phyloP scores from a whole-genome alignment of 1,140 invertebrate species.

The Drosophila pruinosa region DNA sequence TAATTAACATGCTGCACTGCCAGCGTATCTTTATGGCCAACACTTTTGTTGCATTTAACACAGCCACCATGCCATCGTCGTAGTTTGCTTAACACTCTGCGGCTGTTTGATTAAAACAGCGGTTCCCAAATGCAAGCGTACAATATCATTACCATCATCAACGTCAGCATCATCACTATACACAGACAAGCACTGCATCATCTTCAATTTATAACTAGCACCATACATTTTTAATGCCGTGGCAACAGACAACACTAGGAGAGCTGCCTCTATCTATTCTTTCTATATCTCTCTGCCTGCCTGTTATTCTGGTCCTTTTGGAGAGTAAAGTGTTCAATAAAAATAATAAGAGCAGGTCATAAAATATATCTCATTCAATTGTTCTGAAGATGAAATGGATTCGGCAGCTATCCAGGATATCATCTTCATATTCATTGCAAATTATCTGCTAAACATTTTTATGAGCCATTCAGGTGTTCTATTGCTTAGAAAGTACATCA shows the following conservation, averaged over 20 bases:
- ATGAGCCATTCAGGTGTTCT: conserved; percentile 24
- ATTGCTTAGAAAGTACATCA: conserved; percentile 14
- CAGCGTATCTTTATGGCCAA: conserved; percentile 44
- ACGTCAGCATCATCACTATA: conserved; percentile 25
- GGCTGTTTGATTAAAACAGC: conserved; percentile 47
- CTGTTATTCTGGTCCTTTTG: neutral
- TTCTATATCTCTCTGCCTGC: neutral
- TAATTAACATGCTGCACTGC: conserved; percentile 54
- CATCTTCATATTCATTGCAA: conserved; percentile 70
- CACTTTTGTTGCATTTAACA: conserved; percentile 49
- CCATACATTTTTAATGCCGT: conserved; percentile 55
- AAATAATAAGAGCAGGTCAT: conserved; percentile 23
- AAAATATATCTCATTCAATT: conserved; percentile 21
- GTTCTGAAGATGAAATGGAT: neutral
- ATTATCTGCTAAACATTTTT: conserved; percentile 71
- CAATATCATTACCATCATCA: conserved; percentile 15
- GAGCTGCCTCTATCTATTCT: neutral
- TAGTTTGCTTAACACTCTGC: conserved; percentile 24
- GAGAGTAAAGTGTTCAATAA: conserved; percentile 18
- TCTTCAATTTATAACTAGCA: conserved; percentile 52
- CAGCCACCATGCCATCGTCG: conserved; percentile 4
- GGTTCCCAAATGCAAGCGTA: conserved; percentile 41
- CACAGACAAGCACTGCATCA: conserved; percentile 43
- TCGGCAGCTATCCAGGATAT: neutral
- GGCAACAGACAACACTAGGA: neutral